phyloP scores from a whole-genome alignment of 2,888 invertebrate genomes.

The Macrosoma leucophasiata region DNA sequence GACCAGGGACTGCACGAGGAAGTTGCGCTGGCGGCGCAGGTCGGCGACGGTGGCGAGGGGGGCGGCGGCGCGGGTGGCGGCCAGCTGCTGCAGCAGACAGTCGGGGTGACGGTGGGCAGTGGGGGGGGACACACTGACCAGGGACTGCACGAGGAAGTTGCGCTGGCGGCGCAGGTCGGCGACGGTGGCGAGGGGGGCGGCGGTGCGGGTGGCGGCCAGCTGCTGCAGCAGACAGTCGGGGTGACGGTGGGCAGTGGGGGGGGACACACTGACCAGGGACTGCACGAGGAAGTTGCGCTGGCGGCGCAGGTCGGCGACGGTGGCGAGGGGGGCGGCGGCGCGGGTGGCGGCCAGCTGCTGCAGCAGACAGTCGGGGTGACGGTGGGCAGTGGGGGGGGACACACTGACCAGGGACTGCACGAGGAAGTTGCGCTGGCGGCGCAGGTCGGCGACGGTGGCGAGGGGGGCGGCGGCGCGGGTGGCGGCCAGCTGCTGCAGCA shows the following conservation, averaged over 20 bases:
- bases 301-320: constrained; percentile 90
- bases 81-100: constrained; percentile 89
- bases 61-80: constrained; percentile 87
- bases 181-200: constrained; percentile 93
- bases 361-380: constrained; percentile 92
- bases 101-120: constrained; percentile 96
- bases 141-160: constrained; percentile 94
- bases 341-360: constrained; percentile 89
- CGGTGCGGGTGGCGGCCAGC: constrained; percentile 86
- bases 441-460: constrained; percentile 91
- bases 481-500: constrained; percentile 89
- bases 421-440: constrained; percentile 93
- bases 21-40: constrained; percentile 92
- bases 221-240: constrained; percentile 93
- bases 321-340: constrained; percentile 92
- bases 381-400: constrained; percentile 94
- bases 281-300: constrained; percentile 95
- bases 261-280: constrained; percentile 94
- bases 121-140: constrained; percentile 95
- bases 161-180: constrained; percentile 92
- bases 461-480: constrained; percentile 92
- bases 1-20: constrained; percentile 93
- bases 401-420: constrained; percentile 96
- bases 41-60: constrained; percentile 95
- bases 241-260: constrained; percentile 95